A percentile compares a stretch with the other conserved stretches of the same genome.
Evolutionary conservation across 2,113 vertebrate species (phyloP).

Genomic region (Propithecus coquereli): DNA sequence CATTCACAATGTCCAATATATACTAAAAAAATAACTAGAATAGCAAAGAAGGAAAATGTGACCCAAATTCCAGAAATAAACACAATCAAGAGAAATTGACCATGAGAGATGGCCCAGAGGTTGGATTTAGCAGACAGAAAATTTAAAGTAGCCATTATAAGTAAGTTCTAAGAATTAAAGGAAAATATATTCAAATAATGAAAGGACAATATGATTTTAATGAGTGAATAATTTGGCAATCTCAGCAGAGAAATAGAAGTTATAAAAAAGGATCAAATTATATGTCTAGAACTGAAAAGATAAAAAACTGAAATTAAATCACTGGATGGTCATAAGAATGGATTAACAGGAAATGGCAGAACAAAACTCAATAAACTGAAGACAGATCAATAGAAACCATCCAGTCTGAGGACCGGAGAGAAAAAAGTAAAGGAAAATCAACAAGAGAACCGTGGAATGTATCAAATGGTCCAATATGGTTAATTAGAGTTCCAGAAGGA

Average conservation of each 20-base stretch:
- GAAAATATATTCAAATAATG: neutral
- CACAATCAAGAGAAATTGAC: neutral
- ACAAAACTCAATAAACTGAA: neutral
- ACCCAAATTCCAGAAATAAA: neutral
- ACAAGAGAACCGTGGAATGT: too few species aligned
- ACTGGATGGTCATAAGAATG: neutral
- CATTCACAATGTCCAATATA: neutral
- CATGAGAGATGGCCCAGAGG: neutral
- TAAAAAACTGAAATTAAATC: neutral
- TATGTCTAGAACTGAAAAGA: neutral
- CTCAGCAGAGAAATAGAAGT: neutral
- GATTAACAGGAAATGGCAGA: neutral
- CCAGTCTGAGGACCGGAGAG: neutral
- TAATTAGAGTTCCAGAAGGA: neutral
- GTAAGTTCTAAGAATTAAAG: neutral
- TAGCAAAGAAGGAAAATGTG: neutral
- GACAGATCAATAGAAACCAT: neutral
- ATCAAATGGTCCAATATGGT: neutral
- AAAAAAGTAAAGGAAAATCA: neutral
- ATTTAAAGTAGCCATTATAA: neutral
- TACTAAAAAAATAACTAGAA: neutral
- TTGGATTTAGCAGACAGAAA: neutral
- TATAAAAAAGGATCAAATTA: neutral
- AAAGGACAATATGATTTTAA: neutral
- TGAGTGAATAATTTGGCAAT: neutral